These are phyloP conservation scores for Latheticus oryzae DNA, from an alignment of 2,888 invertebrate genomes.

Conservation along the genomic window DNA sequence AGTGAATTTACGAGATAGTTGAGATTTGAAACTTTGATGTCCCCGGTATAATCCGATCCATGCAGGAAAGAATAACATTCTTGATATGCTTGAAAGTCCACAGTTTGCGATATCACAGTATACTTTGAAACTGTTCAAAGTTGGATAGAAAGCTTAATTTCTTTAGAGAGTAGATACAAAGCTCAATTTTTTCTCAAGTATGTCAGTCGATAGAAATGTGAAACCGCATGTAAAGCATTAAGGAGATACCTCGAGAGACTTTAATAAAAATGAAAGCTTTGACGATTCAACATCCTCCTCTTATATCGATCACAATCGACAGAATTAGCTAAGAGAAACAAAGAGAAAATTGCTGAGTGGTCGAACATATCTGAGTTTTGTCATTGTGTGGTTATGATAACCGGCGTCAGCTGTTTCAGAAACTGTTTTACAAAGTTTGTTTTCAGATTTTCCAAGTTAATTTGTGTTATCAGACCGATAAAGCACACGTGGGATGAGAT, in stretches of 20 bases:
- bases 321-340: slow-evolving; percentile 18
- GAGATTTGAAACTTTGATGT: slow-evolving; percentile 2
- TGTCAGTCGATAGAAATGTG: slow-evolving; percentile 4
- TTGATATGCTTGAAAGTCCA: not conserved
- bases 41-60: not conserved
- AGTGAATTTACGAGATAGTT: slow-evolving; percentile 4
- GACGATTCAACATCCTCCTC: slow-evolving; percentile 1
- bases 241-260: slow-evolving; percentile 13
- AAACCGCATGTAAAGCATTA: slow-evolving; percentile 15
- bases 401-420: slow-evolving; percentile 1
- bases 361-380: not conserved
- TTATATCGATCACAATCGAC: slow-evolving; percentile 16
- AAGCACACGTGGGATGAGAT: too few species aligned
- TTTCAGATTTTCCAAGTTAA: too few species aligned
- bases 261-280: slow-evolving; percentile 17
- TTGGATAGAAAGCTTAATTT: slow-evolving; percentile 7
- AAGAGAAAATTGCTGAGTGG: slow-evolving; percentile 12
- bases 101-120: not conserved
- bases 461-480: too few species aligned
- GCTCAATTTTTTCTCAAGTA: not conserved
- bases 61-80: not conserved
- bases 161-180: not conserved
- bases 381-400: not conserved
- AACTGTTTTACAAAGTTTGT: too few species aligned
- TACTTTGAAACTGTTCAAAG: too few species aligned